These are phyloP conservation scores for Clarias pachynema DNA, from an alignment of 2,797 vertebrate species.

Conservation along the genomic window DNA sequence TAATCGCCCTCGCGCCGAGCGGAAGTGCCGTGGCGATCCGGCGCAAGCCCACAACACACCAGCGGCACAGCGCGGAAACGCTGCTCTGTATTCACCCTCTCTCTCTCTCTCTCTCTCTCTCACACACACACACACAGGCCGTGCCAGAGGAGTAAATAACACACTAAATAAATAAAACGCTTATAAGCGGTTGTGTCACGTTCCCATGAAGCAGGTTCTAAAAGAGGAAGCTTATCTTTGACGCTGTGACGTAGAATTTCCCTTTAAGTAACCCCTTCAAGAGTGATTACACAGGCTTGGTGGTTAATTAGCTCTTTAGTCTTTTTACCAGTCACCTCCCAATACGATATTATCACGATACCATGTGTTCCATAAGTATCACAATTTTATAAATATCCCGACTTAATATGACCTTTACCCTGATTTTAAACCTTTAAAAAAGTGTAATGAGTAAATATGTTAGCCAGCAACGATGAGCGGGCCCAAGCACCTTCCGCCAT, in stretches of 20 bases:
- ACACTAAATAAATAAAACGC: neutral
- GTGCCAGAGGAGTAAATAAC: neutral
- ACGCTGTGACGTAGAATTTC: neutral
- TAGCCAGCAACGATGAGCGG: too few species aligned
- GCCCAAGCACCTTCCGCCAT: too few species aligned
- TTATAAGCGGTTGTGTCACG: neutral
- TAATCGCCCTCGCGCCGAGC: slow-evolving; percentile 79
- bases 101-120: too few species aligned
- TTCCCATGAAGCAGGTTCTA: neutral
- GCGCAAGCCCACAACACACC: slow-evolving; percentile 64
- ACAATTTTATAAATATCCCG: too few species aligned
- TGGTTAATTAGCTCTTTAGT: neutral
- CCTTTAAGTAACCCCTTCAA: neutral
- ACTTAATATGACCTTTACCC: too few species aligned
- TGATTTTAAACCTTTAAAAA: too few species aligned
- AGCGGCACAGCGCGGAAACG: slow-evolving; percentile 67
- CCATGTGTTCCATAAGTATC: too few species aligned
- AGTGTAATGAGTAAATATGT: too few species aligned
- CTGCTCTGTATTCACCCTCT: too few species aligned
- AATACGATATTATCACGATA: too few species aligned
- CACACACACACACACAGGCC: neutral
- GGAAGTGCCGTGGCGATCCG: slow-evolving; percentile 86
- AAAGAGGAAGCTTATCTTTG: neutral
- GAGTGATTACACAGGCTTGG: neutral
- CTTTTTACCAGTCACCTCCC: too few species aligned